Percentiles rank a stretch among this genome's conserved stretches.
Evolutionary conservation across 2,888 invertebrate genomes (phyloP).

Genomic region (Trilocha varians): DNA sequence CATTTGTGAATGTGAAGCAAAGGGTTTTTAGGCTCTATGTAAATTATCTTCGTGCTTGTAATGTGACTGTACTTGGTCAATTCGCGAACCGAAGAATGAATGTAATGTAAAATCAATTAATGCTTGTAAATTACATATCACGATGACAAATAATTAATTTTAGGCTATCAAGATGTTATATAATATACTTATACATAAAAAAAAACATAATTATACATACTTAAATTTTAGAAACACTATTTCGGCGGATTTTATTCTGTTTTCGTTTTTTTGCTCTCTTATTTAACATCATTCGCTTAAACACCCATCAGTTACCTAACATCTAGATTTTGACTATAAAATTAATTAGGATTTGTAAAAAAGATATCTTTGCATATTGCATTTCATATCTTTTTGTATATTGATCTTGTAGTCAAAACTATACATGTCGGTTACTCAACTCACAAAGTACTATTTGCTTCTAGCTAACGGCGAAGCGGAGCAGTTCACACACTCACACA

Average conservation of each 20-base stretch:
- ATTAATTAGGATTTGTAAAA: not conserved
- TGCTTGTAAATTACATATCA: conserved; percentile 61
- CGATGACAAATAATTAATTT: conserved; percentile 56
- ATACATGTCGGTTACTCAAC: conserved; percentile 29
- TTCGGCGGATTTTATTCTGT: conserved; percentile 2
- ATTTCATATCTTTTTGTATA: too few relatives aligned
- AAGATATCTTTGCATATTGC: not conserved
- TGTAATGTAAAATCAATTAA: conserved; percentile 30
- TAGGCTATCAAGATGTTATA: conserved; percentile 1
- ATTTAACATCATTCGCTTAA: conserved; percentile 7
- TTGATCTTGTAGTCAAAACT: not conserved
- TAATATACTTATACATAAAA: not conserved
- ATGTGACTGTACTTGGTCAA: too few relatives aligned
- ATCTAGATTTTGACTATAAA: not conserved
- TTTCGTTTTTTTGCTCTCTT: conserved; percentile 15
- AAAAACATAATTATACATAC: not conserved
- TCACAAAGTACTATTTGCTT: conserved; percentile 65
- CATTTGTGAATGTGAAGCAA: too few relatives aligned
- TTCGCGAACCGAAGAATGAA: conserved; percentile 4
- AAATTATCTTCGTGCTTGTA: too few relatives aligned
- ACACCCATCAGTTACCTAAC: not conserved
- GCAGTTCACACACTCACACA: conserved; percentile 66
- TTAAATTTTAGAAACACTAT: not conserved
- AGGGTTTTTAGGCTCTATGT: too few relatives aligned
- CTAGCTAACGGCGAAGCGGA: conserved; percentile 65